phyloP scores from a whole-genome alignment of 2,797 vertebrate genomes.

The Halcyon badia region DNA sequence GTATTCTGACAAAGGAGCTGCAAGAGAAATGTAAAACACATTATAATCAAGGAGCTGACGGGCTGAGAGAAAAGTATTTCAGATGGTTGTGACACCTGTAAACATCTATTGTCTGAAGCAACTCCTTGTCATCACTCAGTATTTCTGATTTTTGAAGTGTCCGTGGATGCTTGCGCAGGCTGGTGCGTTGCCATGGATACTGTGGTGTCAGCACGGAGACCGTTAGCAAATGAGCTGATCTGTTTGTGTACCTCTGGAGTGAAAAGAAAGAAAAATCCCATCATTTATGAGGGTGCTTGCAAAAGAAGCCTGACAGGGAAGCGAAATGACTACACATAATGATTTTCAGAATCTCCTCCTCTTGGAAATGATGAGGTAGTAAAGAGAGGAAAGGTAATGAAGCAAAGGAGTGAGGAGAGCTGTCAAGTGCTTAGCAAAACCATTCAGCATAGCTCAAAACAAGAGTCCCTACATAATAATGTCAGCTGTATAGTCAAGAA shows the following conservation, averaged over 20 bases:
- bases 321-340: neutral
- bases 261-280: neutral
- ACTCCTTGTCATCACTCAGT: neutral
- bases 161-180: constrained; percentile 44
- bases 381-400: neutral
- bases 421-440: neutral
- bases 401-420: neutral
- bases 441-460: neutral
- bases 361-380: neutral
- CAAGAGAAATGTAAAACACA: neutral
- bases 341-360: neutral
- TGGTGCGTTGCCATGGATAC: constrained; percentile 45
- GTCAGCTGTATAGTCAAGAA: neutral
- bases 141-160: neutral
- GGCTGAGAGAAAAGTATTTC: neutral
- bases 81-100: neutral
- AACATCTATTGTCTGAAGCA: constrained; percentile 35
- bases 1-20: neutral
- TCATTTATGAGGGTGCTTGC: neutral
- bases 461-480: neutral
- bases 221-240: constrained; percentile 2
- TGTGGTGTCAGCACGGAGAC: neutral
- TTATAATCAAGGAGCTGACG: neutral
- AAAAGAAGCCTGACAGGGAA: neutral
- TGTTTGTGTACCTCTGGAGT: constrained; percentile 19